Percentiles rank a stretch among this genome's conserved stretches.
phyloP scores from a whole-genome alignment of 2,797 vertebrate species.

The Rhynchotus rufescens region DNA sequence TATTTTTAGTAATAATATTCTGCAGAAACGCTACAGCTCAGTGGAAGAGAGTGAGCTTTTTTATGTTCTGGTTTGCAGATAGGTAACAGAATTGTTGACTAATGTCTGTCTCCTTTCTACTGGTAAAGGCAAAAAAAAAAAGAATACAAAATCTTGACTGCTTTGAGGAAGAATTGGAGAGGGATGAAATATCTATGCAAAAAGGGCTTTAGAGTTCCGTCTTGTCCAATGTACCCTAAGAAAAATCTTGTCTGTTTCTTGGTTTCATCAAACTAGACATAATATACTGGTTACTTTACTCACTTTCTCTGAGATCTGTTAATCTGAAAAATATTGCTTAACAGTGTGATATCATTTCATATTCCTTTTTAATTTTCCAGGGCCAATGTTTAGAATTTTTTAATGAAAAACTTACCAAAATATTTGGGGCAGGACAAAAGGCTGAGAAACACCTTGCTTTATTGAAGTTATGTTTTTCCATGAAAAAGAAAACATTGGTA shows the following conservation, averaged over 20 bases:
- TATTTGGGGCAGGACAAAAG: not conserved
- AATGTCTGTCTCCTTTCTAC: not conserved
- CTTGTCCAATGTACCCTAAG: not conserved
- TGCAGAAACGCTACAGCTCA: not conserved
- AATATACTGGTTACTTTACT: not conserved
- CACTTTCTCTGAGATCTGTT: not conserved
- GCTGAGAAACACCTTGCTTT: not conserved
- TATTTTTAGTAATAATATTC: not conserved
- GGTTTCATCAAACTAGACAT: not conserved
- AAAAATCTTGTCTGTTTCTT: not conserved
- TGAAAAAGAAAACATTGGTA: not conserved
- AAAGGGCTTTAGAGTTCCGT: not conserved
- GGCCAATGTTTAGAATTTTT: not conserved
- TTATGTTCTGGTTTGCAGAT: not conserved
- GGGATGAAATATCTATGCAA: not conserved
- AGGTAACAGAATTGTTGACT: not conserved
- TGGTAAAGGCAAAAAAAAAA: not conserved
- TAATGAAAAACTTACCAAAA: not conserved
- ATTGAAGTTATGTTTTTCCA: not conserved
- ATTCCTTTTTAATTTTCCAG: not conserved
- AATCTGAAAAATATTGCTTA: fast-evolving
- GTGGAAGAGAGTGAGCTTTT: not conserved
- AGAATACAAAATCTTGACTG: not conserved
- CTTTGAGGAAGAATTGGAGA: not conserved
- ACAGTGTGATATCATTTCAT: not conserved